Percentiles rank a stretch among this genome's conserved stretches.
These are phyloP conservation scores for Callosobruchus maculatus DNA, from an alignment of 2,888 invertebrate species.

Conservation along the genomic window DNA sequence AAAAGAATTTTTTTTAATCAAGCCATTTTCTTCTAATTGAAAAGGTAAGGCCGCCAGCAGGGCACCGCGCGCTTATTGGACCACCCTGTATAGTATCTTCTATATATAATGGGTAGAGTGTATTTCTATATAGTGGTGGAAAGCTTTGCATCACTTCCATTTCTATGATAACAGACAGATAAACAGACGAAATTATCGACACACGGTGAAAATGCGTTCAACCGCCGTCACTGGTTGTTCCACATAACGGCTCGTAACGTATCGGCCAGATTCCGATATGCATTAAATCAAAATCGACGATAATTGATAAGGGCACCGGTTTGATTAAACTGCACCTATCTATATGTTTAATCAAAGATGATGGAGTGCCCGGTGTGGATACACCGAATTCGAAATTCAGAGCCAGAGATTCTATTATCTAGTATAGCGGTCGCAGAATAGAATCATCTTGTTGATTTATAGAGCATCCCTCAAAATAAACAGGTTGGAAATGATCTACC, in stretches of 20 bases:
- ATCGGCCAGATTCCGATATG: neutral
- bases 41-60: no score
- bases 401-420: neutral
- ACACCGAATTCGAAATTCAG: neutral
- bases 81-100: no score
- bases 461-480: neutral
- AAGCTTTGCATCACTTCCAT: no score
- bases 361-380: neutral
- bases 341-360: neutral
- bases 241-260: neutral
- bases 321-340: neutral
- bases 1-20: no score
- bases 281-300: neutral
- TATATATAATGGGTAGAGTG: no score
- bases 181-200: no score
- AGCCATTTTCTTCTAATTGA: no score
- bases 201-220: no score
- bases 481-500: neutral
- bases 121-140: no score
- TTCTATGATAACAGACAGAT: no score
- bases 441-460: neutral
- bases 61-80: no score
- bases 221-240: neutral
- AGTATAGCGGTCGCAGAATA: neutral
- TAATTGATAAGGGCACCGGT: neutral